Conservation (phyloP, 2,797 vertebrate species). For the Microhierax caerulescens region DNA sequence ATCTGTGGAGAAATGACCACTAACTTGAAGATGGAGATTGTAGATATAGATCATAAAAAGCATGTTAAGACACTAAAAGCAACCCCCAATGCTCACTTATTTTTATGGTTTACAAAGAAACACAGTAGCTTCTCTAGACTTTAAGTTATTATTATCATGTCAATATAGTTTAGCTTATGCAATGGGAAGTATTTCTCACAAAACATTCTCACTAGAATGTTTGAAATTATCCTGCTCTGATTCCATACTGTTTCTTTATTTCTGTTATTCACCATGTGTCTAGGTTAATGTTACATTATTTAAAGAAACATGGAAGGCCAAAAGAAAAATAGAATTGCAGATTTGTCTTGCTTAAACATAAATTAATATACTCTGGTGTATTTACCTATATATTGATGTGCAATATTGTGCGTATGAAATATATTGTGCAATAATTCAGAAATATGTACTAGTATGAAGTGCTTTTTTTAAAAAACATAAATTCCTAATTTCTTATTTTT, state of each 20-base stretch:
- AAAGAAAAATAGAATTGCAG: not conserved
- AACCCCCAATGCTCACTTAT: accelerated
- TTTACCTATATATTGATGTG: not conserved
- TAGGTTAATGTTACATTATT: not conserved
- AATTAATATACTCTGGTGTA: not conserved
- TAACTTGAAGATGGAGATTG: not conserved
- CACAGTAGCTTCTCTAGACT: not conserved
- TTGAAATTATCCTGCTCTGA: not conserved
- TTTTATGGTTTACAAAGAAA: not conserved
- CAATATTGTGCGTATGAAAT: too few relatives aligned
- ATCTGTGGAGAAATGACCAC: not conserved
- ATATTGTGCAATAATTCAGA: not conserved
- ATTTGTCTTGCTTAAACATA: not conserved
- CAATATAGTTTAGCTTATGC: not conserved
- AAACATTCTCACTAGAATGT: not conserved
- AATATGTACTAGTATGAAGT: not conserved
- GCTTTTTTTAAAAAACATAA: not conserved
- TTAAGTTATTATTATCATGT: not conserved
- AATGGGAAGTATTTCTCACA: not conserved
- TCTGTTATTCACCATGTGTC: not conserved
- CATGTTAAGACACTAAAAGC: not conserved
- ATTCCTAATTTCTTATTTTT: not conserved
- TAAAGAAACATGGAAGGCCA: not conserved
- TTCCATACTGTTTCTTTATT: not conserved
- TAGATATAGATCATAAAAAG: not conserved